These are phyloP conservation scores for Ferdinandea cuprea DNA, from an alignment of 2,888 invertebrate species.

Conservation along the genomic window DNA sequence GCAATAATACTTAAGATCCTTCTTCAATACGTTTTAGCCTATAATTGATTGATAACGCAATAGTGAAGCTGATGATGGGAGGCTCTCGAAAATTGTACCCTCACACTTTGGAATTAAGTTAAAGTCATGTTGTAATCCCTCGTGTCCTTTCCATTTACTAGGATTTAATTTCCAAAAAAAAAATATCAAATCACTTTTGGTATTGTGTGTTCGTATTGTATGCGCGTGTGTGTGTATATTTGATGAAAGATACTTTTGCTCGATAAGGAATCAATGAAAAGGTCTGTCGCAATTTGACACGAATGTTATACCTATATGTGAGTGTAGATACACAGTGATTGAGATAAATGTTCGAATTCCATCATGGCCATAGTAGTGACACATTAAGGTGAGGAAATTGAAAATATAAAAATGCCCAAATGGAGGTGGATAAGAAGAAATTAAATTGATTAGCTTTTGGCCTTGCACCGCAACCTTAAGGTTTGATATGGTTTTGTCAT, in stretches of 20 bases:
- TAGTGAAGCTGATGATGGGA: slow-evolving; percentile 16
- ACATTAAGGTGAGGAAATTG: slow-evolving; percentile 60
- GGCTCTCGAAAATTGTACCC: slow-evolving; percentile 16
- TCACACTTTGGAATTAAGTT: neutral
- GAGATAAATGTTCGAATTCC: slow-evolving; percentile 67
- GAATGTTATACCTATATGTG: slow-evolving; percentile 23
- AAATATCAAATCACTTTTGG: slow-evolving; percentile 41
- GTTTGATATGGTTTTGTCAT: no score
- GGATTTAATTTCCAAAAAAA: slow-evolving; percentile 45
- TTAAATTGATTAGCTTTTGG: neutral
- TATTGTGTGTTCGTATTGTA: slow-evolving; percentile 18
- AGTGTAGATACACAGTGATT: slow-evolving; percentile 44
- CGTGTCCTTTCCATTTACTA: slow-evolving; percentile 11
- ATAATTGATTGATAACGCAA: slow-evolving; percentile 54
- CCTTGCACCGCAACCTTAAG: no score
- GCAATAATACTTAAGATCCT: slow-evolving; percentile 57
- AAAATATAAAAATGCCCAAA: slow-evolving; percentile 10
- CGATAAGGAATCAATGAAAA: slow-evolving; percentile 39
- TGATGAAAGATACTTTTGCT: slow-evolving; percentile 27
- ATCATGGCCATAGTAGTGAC: slow-evolving; percentile 49
- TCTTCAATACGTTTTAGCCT: slow-evolving; percentile 16
- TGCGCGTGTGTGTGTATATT: neutral
- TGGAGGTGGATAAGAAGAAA: neutral
- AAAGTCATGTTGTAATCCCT: slow-evolving; percentile 7
- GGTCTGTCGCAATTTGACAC: slow-evolving; percentile 39